Conservation (phyloP, 2,797 vertebrate genomes). For the Ptychadena robeensis region DNA sequence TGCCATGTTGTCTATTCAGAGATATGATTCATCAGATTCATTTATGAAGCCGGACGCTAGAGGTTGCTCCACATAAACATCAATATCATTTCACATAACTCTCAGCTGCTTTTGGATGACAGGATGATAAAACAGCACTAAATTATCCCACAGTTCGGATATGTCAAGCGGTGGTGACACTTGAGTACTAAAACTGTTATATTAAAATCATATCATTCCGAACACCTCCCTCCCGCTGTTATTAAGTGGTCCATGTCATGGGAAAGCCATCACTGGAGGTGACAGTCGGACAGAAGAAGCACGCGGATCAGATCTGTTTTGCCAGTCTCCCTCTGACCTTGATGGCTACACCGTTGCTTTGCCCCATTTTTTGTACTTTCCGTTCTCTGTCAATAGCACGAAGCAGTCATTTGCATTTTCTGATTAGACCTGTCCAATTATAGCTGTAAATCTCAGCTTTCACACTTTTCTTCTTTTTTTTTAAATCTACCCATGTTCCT, state of each 20-base stretch:
- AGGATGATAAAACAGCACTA: slow-evolving; percentile 58
- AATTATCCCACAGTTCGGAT: slow-evolving; percentile 54
- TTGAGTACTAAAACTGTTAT: slow-evolving; percentile 56
- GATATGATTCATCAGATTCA: too few species aligned
- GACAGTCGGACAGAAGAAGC: slow-evolving; percentile 43
- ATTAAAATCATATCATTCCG: slow-evolving; percentile 57
- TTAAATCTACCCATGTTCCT: slow-evolving; percentile 10
- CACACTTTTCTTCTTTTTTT: too few species aligned
- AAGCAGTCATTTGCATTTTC: slow-evolving; percentile 18
- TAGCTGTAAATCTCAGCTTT: slow-evolving; percentile 9
- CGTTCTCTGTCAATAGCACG: slow-evolving; percentile 13
- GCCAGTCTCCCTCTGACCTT: slow-evolving; percentile 32
- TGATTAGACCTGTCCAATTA: slow-evolving; percentile 18
- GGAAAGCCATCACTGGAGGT: slow-evolving; percentile 30
- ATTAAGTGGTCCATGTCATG: slow-evolving; percentile 52
- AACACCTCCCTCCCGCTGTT: slow-evolving; percentile 51
- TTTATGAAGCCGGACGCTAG: slow-evolving; percentile 24
- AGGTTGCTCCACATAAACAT: slow-evolving; percentile 43
- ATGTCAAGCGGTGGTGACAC: slow-evolving; percentile 53
- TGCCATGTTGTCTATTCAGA: slow-evolving; percentile 23
- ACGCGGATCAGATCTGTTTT: slow-evolving; percentile 30
- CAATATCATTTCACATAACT: slow-evolving; percentile 54
- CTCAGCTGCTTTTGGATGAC: slow-evolving; percentile 43
- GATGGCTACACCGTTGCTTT: background rate
- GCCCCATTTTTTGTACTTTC: background rate